Conservation (phyloP, 2,113 vertebrate genomes). For the Nesogale talazaci region DNA sequence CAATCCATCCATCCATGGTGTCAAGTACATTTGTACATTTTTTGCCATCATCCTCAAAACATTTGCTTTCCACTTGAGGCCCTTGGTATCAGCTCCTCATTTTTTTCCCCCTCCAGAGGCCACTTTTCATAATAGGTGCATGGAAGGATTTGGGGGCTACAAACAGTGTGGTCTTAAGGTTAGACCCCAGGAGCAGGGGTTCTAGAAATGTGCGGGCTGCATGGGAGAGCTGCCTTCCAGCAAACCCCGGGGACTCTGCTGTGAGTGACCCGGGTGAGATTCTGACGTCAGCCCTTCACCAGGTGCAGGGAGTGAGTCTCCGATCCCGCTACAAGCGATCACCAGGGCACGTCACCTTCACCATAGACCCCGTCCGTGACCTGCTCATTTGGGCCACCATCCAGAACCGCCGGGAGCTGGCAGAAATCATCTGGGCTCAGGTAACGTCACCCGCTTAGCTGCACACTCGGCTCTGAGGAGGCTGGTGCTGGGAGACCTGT, state of each 20-base stretch:
- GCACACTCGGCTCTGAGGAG: accelerated
- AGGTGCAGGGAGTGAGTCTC: conserved; percentile 85
- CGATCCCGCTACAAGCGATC: conserved; percentile 82
- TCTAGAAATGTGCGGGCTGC: background rate
- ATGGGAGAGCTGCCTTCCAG: background rate
- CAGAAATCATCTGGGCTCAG: conserved; percentile 96
- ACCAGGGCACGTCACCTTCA: conserved; percentile 76
- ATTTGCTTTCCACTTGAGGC: too few relatives aligned
- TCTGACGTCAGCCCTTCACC: background rate
- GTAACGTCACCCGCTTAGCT: conserved; percentile 79
- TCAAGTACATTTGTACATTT: too few relatives aligned
- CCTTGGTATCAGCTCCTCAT: too few relatives aligned
- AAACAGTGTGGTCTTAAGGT: background rate
- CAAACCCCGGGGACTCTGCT: background rate
- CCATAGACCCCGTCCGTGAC: conserved; percentile 89
- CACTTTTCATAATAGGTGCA: background rate
- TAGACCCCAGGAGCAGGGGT: background rate
- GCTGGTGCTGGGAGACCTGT: too few relatives aligned
- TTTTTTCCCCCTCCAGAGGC: too few relatives aligned
- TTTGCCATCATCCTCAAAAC: too few relatives aligned
- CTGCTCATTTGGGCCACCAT: conserved; percentile 96
- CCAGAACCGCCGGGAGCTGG: conserved; percentile 93
- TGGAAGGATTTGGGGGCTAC: background rate
- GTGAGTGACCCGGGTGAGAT: background rate
- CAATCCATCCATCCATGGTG: too few relatives aligned